A percentile compares a stretch with the other conserved stretches of the same genome.
phyloP scores from a whole-genome alignment of 2,113 vertebrate genomes.

The Bujurquina vittata region DNA sequence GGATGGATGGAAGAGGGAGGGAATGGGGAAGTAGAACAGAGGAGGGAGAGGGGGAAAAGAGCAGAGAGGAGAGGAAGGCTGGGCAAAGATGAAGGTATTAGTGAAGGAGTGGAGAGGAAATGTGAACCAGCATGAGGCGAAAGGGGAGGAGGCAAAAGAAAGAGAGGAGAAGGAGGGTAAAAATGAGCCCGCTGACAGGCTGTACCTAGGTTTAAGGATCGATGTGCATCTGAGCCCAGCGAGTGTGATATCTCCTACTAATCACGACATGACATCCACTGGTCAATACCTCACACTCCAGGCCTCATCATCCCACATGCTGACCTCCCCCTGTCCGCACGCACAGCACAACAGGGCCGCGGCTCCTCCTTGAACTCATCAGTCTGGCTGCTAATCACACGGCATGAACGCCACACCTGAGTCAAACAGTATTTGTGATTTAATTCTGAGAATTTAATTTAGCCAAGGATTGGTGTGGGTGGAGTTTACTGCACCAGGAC shows the following conservation, averaged over 20 bases:
- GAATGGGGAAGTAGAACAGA: conserved; percentile 55
- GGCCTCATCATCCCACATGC: conserved; percentile 57
- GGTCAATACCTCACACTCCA: conserved; percentile 73
- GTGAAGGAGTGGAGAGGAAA: conserved; percentile 16
- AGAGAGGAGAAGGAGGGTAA: conserved; percentile 42
- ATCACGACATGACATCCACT: conserved; percentile 72
- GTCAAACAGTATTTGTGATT: conserved; percentile 22
- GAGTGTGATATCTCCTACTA: conserved; percentile 77
- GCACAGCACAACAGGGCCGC: conserved; percentile 43
- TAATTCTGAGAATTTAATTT: conserved; percentile 42
- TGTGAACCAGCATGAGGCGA: conserved; percentile 8
- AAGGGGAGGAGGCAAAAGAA: background rate
- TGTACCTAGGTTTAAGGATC: conserved; percentile 65
- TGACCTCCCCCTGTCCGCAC: conserved; percentile 43
- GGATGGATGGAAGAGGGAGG: conserved; percentile 58
- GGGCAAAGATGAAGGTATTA: conserved; percentile 29
- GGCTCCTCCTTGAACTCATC: conserved; percentile 48
- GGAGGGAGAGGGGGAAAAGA: conserved; percentile 17
- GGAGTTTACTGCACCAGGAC: conserved; percentile 14
- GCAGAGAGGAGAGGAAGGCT: conserved; percentile 7
- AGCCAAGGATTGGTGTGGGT: background rate
- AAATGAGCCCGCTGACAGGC: conserved; percentile 73
- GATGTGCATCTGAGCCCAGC: conserved; percentile 66
- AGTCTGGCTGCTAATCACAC: conserved; percentile 49
- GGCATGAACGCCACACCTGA: conserved; percentile 40